These are phyloP conservation scores for Apaloderma vittatum DNA, from an alignment of 2,113 vertebrate genomes.

Conservation along the genomic window DNA sequence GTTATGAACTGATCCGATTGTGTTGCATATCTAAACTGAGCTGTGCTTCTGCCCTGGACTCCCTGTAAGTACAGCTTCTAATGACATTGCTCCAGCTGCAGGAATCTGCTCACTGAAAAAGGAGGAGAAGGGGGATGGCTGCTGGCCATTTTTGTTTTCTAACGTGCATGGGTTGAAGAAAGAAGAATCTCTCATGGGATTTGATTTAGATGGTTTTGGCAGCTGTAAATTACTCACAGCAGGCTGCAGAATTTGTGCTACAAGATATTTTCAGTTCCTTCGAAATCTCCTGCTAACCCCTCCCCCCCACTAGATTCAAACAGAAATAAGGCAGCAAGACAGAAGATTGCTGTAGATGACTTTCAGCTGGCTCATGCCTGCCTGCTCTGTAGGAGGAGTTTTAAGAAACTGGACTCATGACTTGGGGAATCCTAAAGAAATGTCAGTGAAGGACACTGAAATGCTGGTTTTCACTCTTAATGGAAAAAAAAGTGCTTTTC, in stretches of 20 bases:
- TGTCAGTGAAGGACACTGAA: background rate
- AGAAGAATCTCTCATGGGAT: slow-evolving; percentile 55
- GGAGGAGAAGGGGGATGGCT: slow-evolving; percentile 49
- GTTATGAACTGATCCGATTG: background rate
- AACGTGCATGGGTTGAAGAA: slow-evolving; percentile 47
- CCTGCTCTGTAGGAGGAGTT: background rate
- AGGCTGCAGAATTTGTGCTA: slow-evolving; percentile 54
- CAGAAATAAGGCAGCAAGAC: slow-evolving; percentile 27
- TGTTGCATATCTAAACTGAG: background rate
- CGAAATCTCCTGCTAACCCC: slow-evolving; percentile 40
- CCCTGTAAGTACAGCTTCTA: background rate
- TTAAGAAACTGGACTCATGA: background rate
- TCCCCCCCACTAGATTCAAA: background rate
- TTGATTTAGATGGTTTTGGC: slow-evolving; percentile 72
- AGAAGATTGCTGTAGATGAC: slow-evolving; percentile 20
- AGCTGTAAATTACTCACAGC: slow-evolving; percentile 75
- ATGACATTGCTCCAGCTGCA: slow-evolving; percentile 59
- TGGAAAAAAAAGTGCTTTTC: background rate
- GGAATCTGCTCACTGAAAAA: slow-evolving; percentile 34
- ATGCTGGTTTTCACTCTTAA: background rate
- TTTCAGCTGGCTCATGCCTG: slow-evolving; percentile 48
- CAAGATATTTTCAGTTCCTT: slow-evolving; percentile 67
- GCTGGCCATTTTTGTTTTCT: slow-evolving; percentile 67
- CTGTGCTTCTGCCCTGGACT: background rate
- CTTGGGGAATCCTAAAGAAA: background rate